Base-by-base conservation (phyloP, 2,113 vertebrate species). In the Percopsis transmontana region DNA sequence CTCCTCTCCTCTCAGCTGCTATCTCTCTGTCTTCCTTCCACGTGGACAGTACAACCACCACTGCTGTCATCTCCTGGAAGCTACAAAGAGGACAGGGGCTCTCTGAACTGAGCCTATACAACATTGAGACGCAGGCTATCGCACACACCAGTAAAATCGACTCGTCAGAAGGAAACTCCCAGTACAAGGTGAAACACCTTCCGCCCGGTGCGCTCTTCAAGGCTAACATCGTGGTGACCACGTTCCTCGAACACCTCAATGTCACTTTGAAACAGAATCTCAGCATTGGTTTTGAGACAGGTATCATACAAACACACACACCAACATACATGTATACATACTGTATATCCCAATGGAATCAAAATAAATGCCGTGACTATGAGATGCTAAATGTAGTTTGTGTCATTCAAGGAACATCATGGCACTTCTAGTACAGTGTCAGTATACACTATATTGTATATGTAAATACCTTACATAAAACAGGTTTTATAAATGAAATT, bases 41-140 rank as follows among this genome's bases (percentile, higher is more conserved):
- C 23, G 18, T 82, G 14, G 53, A 71, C 79, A 87, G 87, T 69
- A 93, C 93, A 6, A 77, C 88, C 19, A 95, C 92, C 0, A 90
- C 90, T 21, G 91, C 91, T 51, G 81, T 90, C 64, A 90, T 97
- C 80, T 87, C 85, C 33, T 96, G 94, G 93, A 91, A 47, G 48
- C 55, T 64, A 38, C 45, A 76, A 9, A 54, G 18, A 60, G 74
- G 72, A 40, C 72, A 68, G 84, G 80, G 4, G 2, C 48, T 85
- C 0, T 80, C 81, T 33, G 55, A 51, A 7, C 45, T 88, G 33
- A 70, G 47, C 66, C 56, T 90, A 1, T 64, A 77, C 58, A 63
- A 85, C 69, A 60, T 88, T 15, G 62, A 55, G 40, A 55, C 72
- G 52, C 66, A 73, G 59, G 66, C 8, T 9, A 68, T 59, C 47